These are phyloP conservation scores for Drosophila ezoana DNA, from an alignment of 2,888 invertebrate genomes.

Conservation along the genomic window DNA sequence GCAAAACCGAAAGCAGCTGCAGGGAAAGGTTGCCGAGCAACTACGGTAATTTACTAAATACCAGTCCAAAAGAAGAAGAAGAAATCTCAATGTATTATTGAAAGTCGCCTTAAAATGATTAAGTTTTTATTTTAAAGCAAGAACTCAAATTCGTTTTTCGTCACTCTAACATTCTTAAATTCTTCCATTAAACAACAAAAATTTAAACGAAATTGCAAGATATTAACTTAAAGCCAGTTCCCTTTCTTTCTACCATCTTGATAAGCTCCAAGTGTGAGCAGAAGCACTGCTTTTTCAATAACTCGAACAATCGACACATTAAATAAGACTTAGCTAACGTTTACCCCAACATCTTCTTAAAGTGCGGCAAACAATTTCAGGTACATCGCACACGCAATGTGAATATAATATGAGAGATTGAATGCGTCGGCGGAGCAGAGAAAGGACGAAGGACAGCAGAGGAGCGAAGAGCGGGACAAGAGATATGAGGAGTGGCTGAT, in stretches of 20 bases:
- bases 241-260: too few species aligned
- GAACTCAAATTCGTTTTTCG: too few species aligned
- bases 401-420: slow-evolving; percentile 69
- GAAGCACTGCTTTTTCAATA: slow-evolving; percentile 25
- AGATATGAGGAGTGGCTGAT: not conserved
- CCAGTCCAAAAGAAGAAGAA: too few species aligned
- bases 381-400: slow-evolving; percentile 59
- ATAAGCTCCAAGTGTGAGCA: slow-evolving; percentile 3
- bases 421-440: slow-evolving; percentile 53
- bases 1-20: too few species aligned
- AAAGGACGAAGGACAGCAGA: slow-evolving; percentile 4
- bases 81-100: too few species aligned
- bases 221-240: not conserved
- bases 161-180: not conserved
- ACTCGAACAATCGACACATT: slow-evolving; percentile 33
- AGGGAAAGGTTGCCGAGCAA: too few species aligned
- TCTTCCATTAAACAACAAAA: not conserved
- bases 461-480: not conserved
- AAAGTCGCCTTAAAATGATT: too few species aligned
- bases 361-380: slow-evolving; percentile 61
- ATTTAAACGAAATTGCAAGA: not conserved
- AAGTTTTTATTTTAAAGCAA: too few species aligned
- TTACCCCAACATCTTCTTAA: slow-evolving; percentile 29
- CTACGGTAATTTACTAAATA: too few species aligned
- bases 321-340: slow-evolving; percentile 35